Percentiles rank a stretch among this genome's conserved stretches.
These are phyloP conservation scores for Podarcis raffonei DNA, from an alignment of 2,113 vertebrate genomes.

Conservation along the genomic window DNA sequence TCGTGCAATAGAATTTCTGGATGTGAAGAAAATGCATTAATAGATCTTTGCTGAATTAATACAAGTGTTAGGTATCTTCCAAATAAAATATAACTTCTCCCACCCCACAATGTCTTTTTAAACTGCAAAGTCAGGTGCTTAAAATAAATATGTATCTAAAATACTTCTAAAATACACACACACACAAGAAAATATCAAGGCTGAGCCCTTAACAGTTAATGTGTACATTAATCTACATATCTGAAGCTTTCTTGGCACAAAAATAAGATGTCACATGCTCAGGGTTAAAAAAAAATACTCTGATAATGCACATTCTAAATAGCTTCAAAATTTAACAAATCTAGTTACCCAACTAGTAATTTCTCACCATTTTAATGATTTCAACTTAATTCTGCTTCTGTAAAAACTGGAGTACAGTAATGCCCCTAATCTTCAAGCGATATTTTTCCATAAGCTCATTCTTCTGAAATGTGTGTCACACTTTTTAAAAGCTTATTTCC, in stretches of 20 bases:
- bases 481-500: neutral
- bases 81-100: neutral
- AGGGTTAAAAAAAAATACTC: neutral
- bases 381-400: slow-evolving; percentile 7
- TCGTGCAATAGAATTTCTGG: neutral
- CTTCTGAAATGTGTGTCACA: neutral
- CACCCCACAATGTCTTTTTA: neutral
- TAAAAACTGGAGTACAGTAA: neutral
- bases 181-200: neutral
- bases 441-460: slow-evolving; percentile 13
- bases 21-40: slow-evolving; percentile 17
- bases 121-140: neutral
- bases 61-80: neutral
- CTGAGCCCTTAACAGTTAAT: neutral
- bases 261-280: neutral
- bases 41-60: slow-evolving; percentile 25
- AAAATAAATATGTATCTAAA: slow-evolving; percentile 4
- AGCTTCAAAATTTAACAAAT: neutral
- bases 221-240: neutral
- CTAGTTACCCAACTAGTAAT: neutral
- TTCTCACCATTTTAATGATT: slow-evolving; percentile 17
- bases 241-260: neutral
- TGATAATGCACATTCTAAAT: neutral
- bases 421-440: neutral
- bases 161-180: neutral